Base-by-base conservation (phyloP, 2,888 invertebrate species). In the Eupithecia subfuscata region DNA sequence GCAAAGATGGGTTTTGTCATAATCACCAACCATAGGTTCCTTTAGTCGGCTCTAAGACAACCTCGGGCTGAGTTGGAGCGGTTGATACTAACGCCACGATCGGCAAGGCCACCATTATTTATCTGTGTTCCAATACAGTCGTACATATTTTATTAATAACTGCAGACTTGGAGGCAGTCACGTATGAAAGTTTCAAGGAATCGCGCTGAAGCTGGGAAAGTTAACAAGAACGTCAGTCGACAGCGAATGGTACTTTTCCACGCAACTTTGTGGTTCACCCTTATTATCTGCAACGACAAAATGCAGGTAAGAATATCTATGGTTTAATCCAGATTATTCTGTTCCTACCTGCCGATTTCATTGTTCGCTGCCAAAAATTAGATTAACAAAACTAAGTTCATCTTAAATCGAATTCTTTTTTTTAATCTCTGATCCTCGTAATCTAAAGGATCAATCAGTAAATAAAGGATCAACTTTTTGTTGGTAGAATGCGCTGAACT, bases 171-270 rank as follows among this genome's bases (percentile, higher is more conserved):
- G 76, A 88, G 85, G 84, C 88, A 78, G 82, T 82, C 89, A 90
- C 89, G 89, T 89, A 82, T 75, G 75, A 75, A 87, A 87, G 84
- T 89, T 88, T 84, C 82, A 80, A 78, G 81, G 82, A 82, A 81
- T 80, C 76, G 77, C 79, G 71, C 72, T 81, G 78, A 79, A 81
- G 79, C 77, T 75, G 83, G 80, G 79, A 80, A 84, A 86, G 84
- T 87, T 85, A 83, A 71, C 80, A 78, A 81, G 80, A 82, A 75
- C 78, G 83, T 82, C 82, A 82, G 82, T 76, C 76, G 75, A 77
- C 79, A 67, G 77, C 65, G 71, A 80, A 81, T 63, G 79, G 78
- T 81, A 82, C 78, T 81, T 71, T 76, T 5, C 60, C 80, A 79
- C 78, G 77, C 70, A 77, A 43, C 37, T 82, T 80, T 60, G 60